phyloP scores from a whole-genome alignment of 2,113 vertebrate genomes.

The mouse (Mus musculus) region DNA sequence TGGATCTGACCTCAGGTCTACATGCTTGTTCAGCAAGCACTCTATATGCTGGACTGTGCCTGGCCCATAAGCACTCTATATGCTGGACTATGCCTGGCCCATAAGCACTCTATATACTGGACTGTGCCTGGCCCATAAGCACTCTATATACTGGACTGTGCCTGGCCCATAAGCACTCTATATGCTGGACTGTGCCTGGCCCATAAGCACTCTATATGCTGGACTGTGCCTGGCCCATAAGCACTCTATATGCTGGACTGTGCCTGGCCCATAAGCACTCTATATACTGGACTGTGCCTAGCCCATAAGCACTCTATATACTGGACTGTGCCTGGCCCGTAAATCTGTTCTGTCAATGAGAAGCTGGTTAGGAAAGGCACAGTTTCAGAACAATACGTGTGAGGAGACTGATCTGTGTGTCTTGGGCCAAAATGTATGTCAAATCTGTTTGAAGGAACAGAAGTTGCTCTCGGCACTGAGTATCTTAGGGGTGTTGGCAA shows the following conservation, averaged over 20 bases:
- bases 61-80: too few species aligned
- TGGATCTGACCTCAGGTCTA: not conserved
- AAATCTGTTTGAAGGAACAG: not conserved
- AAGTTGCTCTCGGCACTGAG: not conserved
- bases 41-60: not conserved
- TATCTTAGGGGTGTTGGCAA: not conserved
- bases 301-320: too few species aligned
- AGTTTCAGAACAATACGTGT: not conserved
- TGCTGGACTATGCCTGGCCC: too few species aligned
- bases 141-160: too few species aligned
- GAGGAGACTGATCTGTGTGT: not conserved
- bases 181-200: too few species aligned
- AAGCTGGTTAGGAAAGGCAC: not conserved
- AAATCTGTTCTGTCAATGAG: not conserved
- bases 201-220: not conserved
- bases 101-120: too few species aligned
- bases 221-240: not conserved
- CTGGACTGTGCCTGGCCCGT: too few species aligned
- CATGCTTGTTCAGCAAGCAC: not conserved
- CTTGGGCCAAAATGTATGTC: not conserved
- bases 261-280: too few species aligned
- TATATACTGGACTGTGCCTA: too few species aligned
- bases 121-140: too few species aligned
- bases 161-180: too few species aligned
- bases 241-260: too few species aligned